Evolutionary conservation across 2,113 vertebrate genomes (phyloP).

Genomic region (Stegastes partitus): DNA sequence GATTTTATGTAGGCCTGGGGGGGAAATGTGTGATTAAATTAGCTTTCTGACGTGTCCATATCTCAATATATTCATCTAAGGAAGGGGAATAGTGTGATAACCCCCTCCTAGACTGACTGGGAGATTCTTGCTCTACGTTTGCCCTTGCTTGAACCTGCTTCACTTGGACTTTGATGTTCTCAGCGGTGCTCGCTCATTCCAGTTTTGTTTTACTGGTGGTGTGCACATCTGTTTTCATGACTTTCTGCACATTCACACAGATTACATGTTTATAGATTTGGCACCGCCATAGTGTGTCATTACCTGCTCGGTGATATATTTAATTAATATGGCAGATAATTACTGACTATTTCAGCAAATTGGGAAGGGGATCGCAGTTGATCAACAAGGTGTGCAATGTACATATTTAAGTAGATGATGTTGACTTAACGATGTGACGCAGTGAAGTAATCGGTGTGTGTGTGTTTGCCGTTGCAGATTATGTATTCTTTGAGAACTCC

Average conservation of each 20-base stretch:
- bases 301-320: neutral
- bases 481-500: slow-evolving; percentile 99
- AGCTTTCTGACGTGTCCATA: neutral
- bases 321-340: neutral
- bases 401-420: neutral
- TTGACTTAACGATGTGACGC: neutral
- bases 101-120: too few species aligned
- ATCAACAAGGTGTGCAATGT: neutral
- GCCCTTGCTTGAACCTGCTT: neutral
- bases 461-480: slow-evolving; percentile 89
- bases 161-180: neutral
- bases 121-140: neutral
- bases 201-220: neutral
- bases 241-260: neutral
- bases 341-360: neutral
- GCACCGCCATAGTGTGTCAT: too few species aligned
- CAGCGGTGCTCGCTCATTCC: neutral
- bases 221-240: neutral
- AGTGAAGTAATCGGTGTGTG: slow-evolving; percentile 7
- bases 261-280: neutral
- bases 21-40: neutral
- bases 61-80: neutral
- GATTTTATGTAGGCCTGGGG: neutral
- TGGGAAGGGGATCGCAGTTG: neutral
- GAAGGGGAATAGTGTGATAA: neutral